phyloP scores from a whole-genome alignment of 1,140 invertebrate genomes.

The Drosophila arizonae region DNA sequence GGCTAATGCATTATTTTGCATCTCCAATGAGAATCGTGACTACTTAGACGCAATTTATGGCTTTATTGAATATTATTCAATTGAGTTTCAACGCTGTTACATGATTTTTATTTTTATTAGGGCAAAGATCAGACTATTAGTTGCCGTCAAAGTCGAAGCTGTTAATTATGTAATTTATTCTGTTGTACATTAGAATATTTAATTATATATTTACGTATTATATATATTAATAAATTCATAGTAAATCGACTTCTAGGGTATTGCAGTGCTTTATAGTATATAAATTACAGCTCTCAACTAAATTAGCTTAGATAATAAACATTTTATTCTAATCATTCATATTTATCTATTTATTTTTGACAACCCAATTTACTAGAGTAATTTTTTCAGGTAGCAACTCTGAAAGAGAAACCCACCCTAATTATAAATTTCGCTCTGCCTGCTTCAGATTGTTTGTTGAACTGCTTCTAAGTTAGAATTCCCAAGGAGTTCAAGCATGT shows the following conservation, averaged over 20 bases:
- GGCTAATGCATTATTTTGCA: background rate
- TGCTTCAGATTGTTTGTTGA: background rate
- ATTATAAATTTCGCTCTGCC: background rate
- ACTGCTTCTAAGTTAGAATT: conserved; percentile 15
- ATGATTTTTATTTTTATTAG: background rate
- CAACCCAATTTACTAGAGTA: too few relatives aligned
- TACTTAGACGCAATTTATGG: background rate
- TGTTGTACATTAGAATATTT: background rate
- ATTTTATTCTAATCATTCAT: too few relatives aligned
- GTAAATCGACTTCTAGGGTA: too few relatives aligned
- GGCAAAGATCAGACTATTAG: too few relatives aligned
- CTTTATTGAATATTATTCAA: background rate
- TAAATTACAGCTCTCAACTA: too few relatives aligned
- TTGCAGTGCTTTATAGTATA: too few relatives aligned
- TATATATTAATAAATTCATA: background rate
- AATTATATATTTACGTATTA: background rate
- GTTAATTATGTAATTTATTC: too few relatives aligned
- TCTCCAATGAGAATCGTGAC: conserved; percentile 4
- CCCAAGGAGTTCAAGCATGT: conserved; percentile 20
- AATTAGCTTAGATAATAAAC: too few relatives aligned
- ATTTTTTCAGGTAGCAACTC: too few relatives aligned
- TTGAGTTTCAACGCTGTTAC: background rate
- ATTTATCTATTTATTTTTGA: too few relatives aligned
- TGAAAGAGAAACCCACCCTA: too few relatives aligned
- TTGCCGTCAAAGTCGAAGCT: too few relatives aligned